phyloP scores from a whole-genome alignment of 1,140 invertebrate species.

The Ooceraea biroi region DNA sequence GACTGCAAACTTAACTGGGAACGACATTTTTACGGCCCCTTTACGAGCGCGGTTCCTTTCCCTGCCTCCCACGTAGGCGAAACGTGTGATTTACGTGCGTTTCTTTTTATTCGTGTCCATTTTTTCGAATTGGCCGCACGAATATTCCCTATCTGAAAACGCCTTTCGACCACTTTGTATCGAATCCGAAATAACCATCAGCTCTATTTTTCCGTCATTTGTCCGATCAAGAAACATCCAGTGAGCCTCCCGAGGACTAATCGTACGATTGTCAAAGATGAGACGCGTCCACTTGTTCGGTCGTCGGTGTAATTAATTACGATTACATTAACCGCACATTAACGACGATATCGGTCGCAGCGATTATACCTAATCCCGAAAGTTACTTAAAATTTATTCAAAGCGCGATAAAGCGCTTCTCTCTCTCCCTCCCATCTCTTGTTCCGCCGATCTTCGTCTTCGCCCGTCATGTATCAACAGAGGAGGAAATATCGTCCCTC shows the following conservation, averaged over 20 bases:
- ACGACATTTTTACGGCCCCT: slow-evolving; percentile 56
- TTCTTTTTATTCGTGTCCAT: not conserved
- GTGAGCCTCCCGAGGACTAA: not conserved
- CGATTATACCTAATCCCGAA: slow-evolving; percentile 31
- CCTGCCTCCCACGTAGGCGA: not conserved
- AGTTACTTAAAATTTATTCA: slow-evolving; percentile 46
- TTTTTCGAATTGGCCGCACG: too few species aligned
- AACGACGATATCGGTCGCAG: not conserved
- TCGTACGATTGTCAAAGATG: not conserved
- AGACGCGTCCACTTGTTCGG: not conserved
- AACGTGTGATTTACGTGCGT: slow-evolving; percentile 27
- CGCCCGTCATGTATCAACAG: not conserved
- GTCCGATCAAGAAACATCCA: slow-evolving; percentile 8
- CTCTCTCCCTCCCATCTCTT: not conserved
- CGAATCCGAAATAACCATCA: slow-evolving; percentile 19
- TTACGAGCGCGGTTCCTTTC: not conserved
- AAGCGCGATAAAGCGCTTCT: slow-evolving; percentile 11
- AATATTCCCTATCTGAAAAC: not conserved
- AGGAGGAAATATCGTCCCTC: slow-evolving; percentile 31
- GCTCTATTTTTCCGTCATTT: not conserved
- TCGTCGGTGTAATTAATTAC: slow-evolving; percentile 32
- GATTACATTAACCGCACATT: not conserved
- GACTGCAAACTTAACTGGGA: slow-evolving; percentile 13
- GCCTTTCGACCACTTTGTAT: not conserved
- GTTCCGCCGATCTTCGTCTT: slow-evolving; percentile 10